Conservation (phyloP, 2,113 vertebrate species). For the Delphinapterus leucas region DNA sequence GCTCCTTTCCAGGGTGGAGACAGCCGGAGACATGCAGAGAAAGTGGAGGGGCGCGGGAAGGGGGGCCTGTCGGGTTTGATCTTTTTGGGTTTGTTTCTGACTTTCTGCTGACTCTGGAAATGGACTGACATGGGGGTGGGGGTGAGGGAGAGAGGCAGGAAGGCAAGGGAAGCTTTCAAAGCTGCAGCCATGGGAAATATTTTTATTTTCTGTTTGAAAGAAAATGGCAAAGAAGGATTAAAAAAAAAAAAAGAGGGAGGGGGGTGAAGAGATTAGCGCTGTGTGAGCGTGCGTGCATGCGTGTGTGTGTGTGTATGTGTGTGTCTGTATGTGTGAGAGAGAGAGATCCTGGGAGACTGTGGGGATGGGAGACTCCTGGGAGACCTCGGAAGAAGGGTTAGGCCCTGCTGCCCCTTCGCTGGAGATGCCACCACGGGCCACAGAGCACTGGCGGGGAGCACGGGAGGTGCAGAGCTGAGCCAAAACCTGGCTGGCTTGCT, state of each 20-base stretch:
- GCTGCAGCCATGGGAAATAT: slow-evolving; percentile 58
- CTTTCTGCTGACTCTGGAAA: not conserved
- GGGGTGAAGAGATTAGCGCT: not conserved
- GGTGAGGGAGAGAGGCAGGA: not conserved
- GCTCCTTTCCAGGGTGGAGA: not conserved
- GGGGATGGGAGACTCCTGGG: not conserved
- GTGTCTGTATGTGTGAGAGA: not conserved
- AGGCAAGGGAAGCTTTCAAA: slow-evolving; percentile 23
- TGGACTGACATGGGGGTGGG: not conserved
- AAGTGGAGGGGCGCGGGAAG: not conserved
- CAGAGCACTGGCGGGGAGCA: fast-evolving
- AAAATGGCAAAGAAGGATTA: slow-evolving; percentile 26
- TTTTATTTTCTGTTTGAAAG: slow-evolving; percentile 57
- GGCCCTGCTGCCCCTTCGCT: not conserved
- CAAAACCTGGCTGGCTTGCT: not conserved
- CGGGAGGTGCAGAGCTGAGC: not conserved
- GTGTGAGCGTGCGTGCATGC: not conserved
- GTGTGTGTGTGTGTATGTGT: not conserved
- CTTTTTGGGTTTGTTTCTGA: not conserved
- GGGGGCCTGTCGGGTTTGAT: not conserved
- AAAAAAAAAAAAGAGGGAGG: not conserved
- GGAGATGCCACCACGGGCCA: not conserved
- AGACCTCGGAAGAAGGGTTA: not conserved
- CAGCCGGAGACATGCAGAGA: not conserved
- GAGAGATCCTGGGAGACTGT: not conserved